phyloP scores from a whole-genome alignment of 1,140 invertebrate genomes.

The Cydia amplana region DNA sequence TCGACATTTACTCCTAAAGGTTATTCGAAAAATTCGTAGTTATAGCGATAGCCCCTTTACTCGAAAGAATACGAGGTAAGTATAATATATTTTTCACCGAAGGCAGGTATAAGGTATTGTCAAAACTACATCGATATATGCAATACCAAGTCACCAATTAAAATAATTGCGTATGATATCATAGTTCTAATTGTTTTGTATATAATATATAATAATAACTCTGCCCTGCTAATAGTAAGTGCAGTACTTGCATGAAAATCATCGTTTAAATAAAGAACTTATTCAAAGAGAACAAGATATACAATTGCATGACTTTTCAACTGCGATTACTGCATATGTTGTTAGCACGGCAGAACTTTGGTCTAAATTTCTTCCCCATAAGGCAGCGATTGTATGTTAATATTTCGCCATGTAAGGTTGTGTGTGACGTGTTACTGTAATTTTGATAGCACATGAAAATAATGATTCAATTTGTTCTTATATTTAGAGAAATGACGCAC shows the following conservation, averaged over 20 bases:
- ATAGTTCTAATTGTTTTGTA: background rate
- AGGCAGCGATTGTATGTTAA: conserved; percentile 28
- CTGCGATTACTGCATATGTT: too few species aligned
- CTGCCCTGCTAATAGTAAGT: too few species aligned
- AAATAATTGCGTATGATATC: background rate
- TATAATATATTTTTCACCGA: background rate
- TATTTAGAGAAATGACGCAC: conserved; percentile 4
- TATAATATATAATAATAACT: too few species aligned
- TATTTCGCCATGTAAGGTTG: background rate
- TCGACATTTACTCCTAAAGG: conserved; percentile 42
- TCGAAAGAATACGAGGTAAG: background rate
- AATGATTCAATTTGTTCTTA: conserved; percentile 22
- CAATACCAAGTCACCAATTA: background rate
- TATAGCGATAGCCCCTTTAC: background rate
- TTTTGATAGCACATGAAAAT: background rate
- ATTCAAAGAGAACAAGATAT: too few species aligned
- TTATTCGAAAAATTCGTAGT: conserved; percentile 32
- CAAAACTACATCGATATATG: background rate
- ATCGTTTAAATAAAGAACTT: too few species aligned
- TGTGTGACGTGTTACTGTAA: conserved; percentile 19
- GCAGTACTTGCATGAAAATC: too few species aligned
- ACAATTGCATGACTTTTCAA: too few species aligned
- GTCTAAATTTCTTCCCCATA: conserved; percentile 13
- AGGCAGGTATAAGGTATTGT: background rate
- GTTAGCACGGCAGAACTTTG: too few species aligned